Evolutionary conservation across 2,888 invertebrate genomes (phyloP), one percentile per base, ranked within the genome.

Genomic region (Margaritifera margaritifera): DNA sequence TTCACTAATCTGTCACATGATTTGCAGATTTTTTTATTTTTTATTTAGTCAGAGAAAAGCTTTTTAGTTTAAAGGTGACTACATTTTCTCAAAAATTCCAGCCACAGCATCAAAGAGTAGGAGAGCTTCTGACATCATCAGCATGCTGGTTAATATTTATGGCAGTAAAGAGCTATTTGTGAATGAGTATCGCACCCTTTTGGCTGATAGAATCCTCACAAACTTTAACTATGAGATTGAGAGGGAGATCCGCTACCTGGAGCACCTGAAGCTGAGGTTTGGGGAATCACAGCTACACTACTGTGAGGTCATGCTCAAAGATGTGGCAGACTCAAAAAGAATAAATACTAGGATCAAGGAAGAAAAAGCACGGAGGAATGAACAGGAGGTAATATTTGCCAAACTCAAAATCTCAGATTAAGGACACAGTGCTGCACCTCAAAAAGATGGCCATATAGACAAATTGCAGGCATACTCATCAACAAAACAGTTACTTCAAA

Each of bases 271-370:
- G 90, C 91, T 97, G 50, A 92, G 88, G 77, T 99, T 99, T 92
- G 98, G 98, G 0, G 98, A 99, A 88, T 94, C 96, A n/a, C 95
- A 98, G 81, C 90, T 99, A 66, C 97, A 98, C 89, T 96, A 95
- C 85, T 99, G 99, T 91, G 99, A 99, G 91, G 98, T 98, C 0
- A 99, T 99, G 99, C 90, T 99, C 53, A 97, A 98, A 88, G 99
- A 99, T 90, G 95, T 99, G 55, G 94, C 95, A 27, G 98, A 99
- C 90, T 99, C 99, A 0, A 96, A 96, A 86, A 93, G 97, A 79
- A 95, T 99, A 63, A 97, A 98, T 90, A 92, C 94, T 18, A 81
- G 88, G 64, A 89, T 91, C 15, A 77, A 82, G 20, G 90, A 86
- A 53, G 82, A 82, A 62, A 79, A 80, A 59, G 80, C 75, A 58